Evolutionary conservation across 2,888 invertebrate genomes (phyloP), one percentile per base, ranked within the genome.

Genomic region (Drosophila subquinaria): DNA sequence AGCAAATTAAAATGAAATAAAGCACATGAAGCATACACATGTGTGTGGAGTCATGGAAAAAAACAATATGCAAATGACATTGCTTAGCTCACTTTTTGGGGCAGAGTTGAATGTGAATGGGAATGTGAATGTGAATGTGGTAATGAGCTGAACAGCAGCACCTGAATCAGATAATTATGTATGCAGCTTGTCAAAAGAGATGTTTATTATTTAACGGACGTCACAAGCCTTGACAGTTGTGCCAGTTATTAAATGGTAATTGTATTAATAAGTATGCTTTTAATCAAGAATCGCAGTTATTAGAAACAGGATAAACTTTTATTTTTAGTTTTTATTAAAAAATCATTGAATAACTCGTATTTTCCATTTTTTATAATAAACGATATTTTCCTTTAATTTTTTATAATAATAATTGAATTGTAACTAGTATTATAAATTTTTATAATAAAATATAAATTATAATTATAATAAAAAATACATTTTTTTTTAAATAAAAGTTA

Each of bases 31-130:
- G 17, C 56, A 8, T 52, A 50, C 68, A 69, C 62, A 69, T 61
- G 57, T 47, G 72, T 23, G 17, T 11, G 4, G 35, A 50, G 20
- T 20, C 57, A 59, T 11, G 33, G 8, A 45, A 51, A 47, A 74
- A 65, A 64, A 69, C 69, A 82, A 82, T 86, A 86, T 88, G 89
- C 89, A 81, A 84, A 84, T 80, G 66, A 52, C 69, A 63, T 76
- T 73, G 65, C 68, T 47, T 55, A 52, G 79, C 75, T 74, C 65
- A 66, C 52, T 48, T 65, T 74, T 47, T 36, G 10, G 51, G 13
- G 47, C 23, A 38, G 50, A 51, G 56, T 52, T 77, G 33, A 42
- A 53, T 47, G 23, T 23, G 23, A 23, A 23, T 23, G 23, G 23
- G 23, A 23, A 23, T 23, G 50, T 40, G 35, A 36, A 43, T 35